Conservation (phyloP, 2,113 vertebrate species). For the Callorhinus ursinus region DNA sequence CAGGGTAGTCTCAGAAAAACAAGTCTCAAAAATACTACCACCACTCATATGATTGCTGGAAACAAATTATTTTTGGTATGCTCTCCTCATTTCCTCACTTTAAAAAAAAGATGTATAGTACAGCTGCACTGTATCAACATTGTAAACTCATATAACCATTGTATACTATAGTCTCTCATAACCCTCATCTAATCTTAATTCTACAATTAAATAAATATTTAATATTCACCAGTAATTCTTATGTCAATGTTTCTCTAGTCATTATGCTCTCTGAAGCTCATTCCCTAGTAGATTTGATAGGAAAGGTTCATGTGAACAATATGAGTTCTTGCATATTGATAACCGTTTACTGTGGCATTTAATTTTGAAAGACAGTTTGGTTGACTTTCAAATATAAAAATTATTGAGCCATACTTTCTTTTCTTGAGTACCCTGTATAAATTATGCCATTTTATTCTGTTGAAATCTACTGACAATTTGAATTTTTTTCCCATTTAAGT, state of each 20-base stretch:
- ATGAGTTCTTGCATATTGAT: neutral
- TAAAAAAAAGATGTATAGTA: neutral
- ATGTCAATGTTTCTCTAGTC: neutral
- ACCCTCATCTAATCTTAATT: neutral
- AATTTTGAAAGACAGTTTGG: neutral
- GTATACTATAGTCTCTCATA: neutral
- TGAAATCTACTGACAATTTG: neutral
- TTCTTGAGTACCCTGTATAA: neutral
- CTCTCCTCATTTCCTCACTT: neutral
- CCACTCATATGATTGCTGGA: neutral
- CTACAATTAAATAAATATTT: neutral
- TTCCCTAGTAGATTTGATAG: neutral
- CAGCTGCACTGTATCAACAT: neutral
- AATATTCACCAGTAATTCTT: neutral
- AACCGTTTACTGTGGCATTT: neutral
- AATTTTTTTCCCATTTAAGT: neutral
- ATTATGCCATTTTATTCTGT: neutral
- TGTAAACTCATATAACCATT: neutral
- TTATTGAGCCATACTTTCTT: neutral
- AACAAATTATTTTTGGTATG: neutral
- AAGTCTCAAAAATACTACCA: neutral
- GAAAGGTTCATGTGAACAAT: neutral
- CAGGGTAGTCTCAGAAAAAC: neutral
- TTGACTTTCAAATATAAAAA: neutral
- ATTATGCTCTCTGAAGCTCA: neutral